These are phyloP conservation scores for Megaustenia siamemsis DNA, from an alignment of 2,888 invertebrate genomes.

Conservation along the genomic window DNA sequence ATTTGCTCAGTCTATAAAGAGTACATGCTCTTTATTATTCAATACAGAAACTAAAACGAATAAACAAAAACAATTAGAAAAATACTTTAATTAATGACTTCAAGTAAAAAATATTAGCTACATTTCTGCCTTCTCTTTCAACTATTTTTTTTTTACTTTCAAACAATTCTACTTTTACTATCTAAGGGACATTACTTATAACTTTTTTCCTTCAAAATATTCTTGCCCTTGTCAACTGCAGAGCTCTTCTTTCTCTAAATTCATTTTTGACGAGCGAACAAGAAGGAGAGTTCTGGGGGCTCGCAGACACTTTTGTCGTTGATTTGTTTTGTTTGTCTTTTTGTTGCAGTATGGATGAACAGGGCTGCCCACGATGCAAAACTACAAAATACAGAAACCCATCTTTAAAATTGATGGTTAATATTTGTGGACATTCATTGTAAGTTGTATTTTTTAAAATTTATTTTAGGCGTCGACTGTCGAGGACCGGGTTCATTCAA, in stretches of 20 bases:
- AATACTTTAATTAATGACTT: too few species aligned
- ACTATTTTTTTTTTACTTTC: background rate
- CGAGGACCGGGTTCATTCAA: too few species aligned
- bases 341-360: conserved; percentile 85
- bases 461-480: too few species aligned
- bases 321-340: background rate
- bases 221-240: too few species aligned
- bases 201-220: background rate
- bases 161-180: background rate
- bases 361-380: conserved; percentile 97
- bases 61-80: too few species aligned
- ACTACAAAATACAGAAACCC: conserved; percentile 98
- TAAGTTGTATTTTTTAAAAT: conserved; percentile 68
- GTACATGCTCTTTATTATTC: too few species aligned
- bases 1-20: too few species aligned
- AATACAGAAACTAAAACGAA: too few species aligned
- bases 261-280: background rate
- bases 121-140: background rate
- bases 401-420: conserved; percentile 96
- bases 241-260: background rate
- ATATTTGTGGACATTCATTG: conserved; percentile 97
- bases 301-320: background rate
- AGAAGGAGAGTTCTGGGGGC: background rate
- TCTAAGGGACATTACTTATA: conserved; percentile 1
- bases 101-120: too few species aligned